These are phyloP conservation scores for Paracanthobrama guichenoti DNA, from an alignment of 2,113 vertebrate genomes.

Conservation along the genomic window DNA sequence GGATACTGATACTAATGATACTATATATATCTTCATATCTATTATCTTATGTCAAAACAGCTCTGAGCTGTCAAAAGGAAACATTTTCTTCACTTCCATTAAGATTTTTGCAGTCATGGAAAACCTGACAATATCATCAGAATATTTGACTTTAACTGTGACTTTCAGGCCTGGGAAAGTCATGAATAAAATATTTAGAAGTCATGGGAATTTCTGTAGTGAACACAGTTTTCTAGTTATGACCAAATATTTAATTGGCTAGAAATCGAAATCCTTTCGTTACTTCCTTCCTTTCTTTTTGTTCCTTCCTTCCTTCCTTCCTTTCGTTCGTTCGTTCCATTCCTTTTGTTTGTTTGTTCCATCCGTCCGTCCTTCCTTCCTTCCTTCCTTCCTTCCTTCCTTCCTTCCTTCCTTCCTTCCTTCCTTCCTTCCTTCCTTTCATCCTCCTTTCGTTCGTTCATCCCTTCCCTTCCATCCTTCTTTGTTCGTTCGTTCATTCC, in stretches of 20 bases:
- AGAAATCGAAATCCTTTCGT: too few species aligned
- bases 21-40: not conserved
- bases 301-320: too few species aligned
- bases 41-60: not conserved
- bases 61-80: not conserved
- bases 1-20: not conserved
- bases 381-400: too few species aligned
- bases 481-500: too few species aligned
- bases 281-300: too few species aligned
- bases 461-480: too few species aligned
- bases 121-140: not conserved
- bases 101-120: not conserved
- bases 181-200: not conserved
- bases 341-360: too few species aligned
- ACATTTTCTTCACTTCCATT: not conserved
- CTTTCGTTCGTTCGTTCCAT: too few species aligned
- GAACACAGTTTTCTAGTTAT: not conserved
- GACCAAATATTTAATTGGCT: not conserved
- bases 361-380: too few species aligned
- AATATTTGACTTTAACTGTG: not conserved
- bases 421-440: too few species aligned
- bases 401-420: too few species aligned
- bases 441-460: rapidly evolving
- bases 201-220: not conserved
- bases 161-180: not conserved